Evolutionary conservation across 2,113 vertebrate genomes (phyloP).

Genomic region (Chroicocephalus ridibundus): DNA sequence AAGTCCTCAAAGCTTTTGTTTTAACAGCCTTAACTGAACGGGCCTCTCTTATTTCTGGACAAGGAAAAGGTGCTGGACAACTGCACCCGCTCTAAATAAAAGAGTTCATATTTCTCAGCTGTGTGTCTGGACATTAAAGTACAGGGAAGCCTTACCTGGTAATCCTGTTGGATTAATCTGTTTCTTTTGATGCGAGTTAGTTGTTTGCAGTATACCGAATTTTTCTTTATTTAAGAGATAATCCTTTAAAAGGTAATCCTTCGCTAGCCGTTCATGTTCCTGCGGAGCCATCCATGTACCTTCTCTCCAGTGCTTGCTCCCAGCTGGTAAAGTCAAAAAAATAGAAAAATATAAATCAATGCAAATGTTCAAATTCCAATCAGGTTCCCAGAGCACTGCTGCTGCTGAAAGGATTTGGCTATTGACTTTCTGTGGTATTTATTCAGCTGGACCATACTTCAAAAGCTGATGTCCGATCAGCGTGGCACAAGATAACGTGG

Average conservation of each 20-base stretch:
- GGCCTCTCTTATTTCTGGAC: background rate
- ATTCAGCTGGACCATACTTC: slow-evolving; percentile 39
- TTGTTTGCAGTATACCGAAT: background rate
- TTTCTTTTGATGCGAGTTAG: slow-evolving; percentile 20
- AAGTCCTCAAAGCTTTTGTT: background rate
- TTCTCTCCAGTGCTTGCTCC: background rate
- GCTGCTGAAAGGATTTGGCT: slow-evolving; percentile 34
- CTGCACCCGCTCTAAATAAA: background rate
- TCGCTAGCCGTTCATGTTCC: background rate
- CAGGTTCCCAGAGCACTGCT: background rate
- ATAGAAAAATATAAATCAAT: background rate
- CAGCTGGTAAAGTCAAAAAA: background rate
- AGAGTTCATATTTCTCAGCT: background rate
- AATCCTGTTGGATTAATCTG: slow-evolving; percentile 41
- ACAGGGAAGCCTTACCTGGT: slow-evolving; percentile 5
- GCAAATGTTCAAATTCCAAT: slow-evolving; percentile 44
- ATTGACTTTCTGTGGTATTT: slow-evolving; percentile 29
- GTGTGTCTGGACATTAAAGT: background rate
- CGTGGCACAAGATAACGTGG: background rate
- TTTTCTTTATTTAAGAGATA: slow-evolving; percentile 54
- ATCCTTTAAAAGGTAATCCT: slow-evolving; percentile 52
- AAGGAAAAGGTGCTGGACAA: background rate
- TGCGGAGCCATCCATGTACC: background rate
- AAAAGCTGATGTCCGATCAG: background rate
- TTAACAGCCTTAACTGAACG: background rate